phyloP scores from a whole-genome alignment of 2,888 invertebrate genomes.

The Bellardia pandia region DNA sequence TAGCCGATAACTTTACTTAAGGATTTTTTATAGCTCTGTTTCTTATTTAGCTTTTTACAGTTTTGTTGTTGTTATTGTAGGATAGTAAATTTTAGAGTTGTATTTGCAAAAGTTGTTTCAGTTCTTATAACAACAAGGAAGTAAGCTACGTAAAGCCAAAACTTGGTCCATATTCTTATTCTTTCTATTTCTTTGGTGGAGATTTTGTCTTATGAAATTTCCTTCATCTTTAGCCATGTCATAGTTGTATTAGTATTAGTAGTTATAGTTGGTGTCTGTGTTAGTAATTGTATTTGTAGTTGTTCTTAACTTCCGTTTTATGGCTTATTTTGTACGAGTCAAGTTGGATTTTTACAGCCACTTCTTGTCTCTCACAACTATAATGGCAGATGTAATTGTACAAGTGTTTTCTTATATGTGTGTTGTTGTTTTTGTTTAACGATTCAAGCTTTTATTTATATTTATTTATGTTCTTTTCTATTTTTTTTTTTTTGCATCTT shows the following conservation, averaged over 20 bases:
- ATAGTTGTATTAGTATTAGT: background rate
- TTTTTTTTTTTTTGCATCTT: constrained; percentile 25
- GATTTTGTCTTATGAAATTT: constrained; percentile 38
- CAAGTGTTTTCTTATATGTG: background rate
- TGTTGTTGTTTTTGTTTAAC: background rate
- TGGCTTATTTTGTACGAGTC: constrained; percentile 65
- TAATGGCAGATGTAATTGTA: constrained; percentile 49
- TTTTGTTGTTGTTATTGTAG: constrained; percentile 17
- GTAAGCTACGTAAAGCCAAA: constrained; percentile 70
- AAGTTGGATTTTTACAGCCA: constrained; percentile 57
- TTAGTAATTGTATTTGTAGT: constrained; percentile 2
- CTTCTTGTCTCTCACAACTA: constrained; percentile 59
- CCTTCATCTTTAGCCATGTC: constrained; percentile 18
- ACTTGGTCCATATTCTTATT: constrained; percentile 57
- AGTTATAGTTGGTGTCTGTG: background rate
- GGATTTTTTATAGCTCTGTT: constrained; percentile 50
- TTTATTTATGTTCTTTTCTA: constrained; percentile 45
- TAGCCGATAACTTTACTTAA: constrained; percentile 66
- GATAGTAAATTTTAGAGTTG: constrained; percentile 61
- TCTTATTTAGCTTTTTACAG: constrained; percentile 60
- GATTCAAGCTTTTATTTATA: constrained; percentile 67
- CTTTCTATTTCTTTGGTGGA: background rate
- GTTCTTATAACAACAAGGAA: constrained; percentile 66
- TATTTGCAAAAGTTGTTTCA: constrained; percentile 66
- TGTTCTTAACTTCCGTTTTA: constrained; percentile 51